Evolutionary conservation across 2,113 vertebrate species (phyloP), one percentile per base, ranked within the genome.

Genomic region (Noctilio leporinus): DNA sequence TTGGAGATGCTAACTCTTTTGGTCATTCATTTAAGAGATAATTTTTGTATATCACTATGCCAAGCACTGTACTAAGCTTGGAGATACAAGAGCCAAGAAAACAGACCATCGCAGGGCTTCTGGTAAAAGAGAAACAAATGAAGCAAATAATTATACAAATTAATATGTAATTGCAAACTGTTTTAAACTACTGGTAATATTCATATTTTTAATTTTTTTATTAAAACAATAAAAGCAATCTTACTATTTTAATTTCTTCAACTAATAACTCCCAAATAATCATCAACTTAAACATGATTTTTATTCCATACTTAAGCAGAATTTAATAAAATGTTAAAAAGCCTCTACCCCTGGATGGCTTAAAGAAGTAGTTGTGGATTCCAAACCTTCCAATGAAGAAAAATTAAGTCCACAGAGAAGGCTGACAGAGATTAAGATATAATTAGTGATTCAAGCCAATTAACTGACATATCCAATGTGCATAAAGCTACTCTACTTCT

Each of bases 161-260:
- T 80, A 77, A 78, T 8, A 89, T 19, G 22, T 35, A 76, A 83
- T 1, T 86, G 30, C 3, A 86, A 92, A 33, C 24, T 28, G 51
- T 77, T 91, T 91, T 57, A 88, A 84, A 72, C 30, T 45, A 45
- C 8, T n/a, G 16, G n/a, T 17, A 62, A 40, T 53, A 38, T 55
- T 78, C 35, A 90, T 57, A 81, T 45, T 65, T 90, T 69, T 40
- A 70, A 92, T 91, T 90, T 91, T 81, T 72, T n/a, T 88, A 94
- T 70, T 33, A 73, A 86, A 88, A 88, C 83, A 20, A 38, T 28
- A 88, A 89, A 49, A 70, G 51, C 43, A 38, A 83, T 26, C 28
- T 33, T 35, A 85, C 57, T 51, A 49, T 33, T 94, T 87, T 62
- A 89, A 73, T 78, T 83, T 12, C n/a, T 75, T 86, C 26, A 43